Evolutionary conservation across 2,113 vertebrate genomes (phyloP).

Genomic region (Macaca mulatta): DNA sequence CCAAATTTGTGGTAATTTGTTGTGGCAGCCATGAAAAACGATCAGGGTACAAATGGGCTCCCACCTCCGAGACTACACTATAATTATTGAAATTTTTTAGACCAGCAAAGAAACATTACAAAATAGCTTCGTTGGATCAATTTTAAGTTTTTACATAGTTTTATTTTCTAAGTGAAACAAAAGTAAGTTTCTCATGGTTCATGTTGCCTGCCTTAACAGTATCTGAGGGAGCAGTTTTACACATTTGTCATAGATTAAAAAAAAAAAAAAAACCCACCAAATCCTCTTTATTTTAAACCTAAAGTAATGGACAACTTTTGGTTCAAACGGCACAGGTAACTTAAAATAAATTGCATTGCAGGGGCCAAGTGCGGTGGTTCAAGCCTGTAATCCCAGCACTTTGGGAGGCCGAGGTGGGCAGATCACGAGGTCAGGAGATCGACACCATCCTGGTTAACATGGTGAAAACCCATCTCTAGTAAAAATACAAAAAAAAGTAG

Average conservation of each 20-base stretch:
- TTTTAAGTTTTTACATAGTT: conserved; percentile 83
- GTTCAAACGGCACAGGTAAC: conserved; percentile 77
- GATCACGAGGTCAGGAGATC: too few species aligned
- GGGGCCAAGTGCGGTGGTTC: too few species aligned
- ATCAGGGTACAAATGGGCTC: conserved; percentile 60
- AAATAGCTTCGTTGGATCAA: conserved; percentile 77
- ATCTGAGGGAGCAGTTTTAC: conserved; percentile 78
- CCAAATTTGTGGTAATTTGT: neutral
- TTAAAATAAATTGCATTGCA: conserved; percentile 73
- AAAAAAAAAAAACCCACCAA: conserved; percentile 53
- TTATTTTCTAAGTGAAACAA: conserved; percentile 82
- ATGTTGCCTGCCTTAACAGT: conserved; percentile 77
- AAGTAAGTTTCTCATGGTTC: conserved; percentile 80
- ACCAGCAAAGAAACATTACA: conserved; percentile 75
- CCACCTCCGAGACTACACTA: conserved; percentile 9
- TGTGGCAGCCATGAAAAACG: neutral
- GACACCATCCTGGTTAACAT: too few species aligned
- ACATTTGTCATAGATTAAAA: conserved; percentile 78
- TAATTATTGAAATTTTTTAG: conserved; percentile 77
- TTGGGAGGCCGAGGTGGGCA: too few species aligned
- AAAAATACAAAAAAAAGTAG: too few species aligned
- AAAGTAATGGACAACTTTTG: conserved; percentile 73
- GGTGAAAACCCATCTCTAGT: too few species aligned
- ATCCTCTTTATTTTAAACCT: conserved; percentile 76
- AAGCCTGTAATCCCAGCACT: too few species aligned